Conservation (phyloP, 2,797 vertebrate genomes). For the Hafferia zeledoni region DNA sequence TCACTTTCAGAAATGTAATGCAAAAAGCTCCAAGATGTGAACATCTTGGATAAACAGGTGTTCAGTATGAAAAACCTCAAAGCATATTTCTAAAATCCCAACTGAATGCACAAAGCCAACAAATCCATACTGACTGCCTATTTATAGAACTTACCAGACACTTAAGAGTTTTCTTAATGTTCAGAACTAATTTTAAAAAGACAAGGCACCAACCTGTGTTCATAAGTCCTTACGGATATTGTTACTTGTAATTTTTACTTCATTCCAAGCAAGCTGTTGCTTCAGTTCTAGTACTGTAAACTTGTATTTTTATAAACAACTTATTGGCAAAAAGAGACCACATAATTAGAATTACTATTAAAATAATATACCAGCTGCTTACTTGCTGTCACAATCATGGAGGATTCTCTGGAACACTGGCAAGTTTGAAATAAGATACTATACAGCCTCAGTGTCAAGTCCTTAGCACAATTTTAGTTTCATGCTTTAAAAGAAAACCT, state of each 20-base stretch:
- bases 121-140: not conserved
- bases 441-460: accelerated
- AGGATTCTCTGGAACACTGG: not conserved
- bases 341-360: not conserved
- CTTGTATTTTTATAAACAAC: not conserved
- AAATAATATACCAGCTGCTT: not conserved
- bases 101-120: not conserved
- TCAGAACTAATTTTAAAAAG: not conserved
- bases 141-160: not conserved
- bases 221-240: not conserved
- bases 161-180: not conserved
- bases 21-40: not conserved
- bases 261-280: not conserved
- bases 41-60: not conserved
- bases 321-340: not conserved
- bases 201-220: not conserved
- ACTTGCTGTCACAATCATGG: not conserved
- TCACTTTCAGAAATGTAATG: not conserved
- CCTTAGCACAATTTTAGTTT: not conserved
- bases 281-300: not conserved
- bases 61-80: not conserved
- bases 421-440: not conserved
- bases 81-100: not conserved
- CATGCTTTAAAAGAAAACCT: not conserved
- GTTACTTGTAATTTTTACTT: not conserved